phyloP scores from a whole-genome alignment of 2,888 invertebrate genomes.

The Eupithecia exiguata region DNA sequence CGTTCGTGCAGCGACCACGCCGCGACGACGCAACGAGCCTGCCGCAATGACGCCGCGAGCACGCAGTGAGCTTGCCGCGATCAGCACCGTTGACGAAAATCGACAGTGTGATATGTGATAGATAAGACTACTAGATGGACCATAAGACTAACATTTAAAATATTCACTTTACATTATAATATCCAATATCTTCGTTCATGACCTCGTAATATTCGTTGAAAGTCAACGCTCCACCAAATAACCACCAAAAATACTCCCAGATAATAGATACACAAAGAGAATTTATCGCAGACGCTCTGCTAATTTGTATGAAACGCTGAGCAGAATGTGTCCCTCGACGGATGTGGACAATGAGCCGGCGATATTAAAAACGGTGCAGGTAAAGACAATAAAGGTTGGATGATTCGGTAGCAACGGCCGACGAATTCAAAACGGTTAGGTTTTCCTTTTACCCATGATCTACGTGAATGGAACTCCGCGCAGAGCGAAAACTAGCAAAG shows the following conservation, averaged over 20 bases:
- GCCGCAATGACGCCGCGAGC: no score
- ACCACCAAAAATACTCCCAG: conserved; percentile 25
- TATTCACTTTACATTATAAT: no score
- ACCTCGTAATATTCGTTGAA: not conserved
- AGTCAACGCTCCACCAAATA: not conserved
- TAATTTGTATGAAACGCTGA: conserved; percentile 50
- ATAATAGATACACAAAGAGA: conserved; percentile 43
- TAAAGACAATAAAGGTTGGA: conserved; percentile 21
- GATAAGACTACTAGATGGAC: no score
- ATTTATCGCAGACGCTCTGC: conserved; percentile 41
- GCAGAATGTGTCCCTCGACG: conserved; percentile 40
- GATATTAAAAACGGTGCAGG: conserved; percentile 47
- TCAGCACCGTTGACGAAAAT: no score
- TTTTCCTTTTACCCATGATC: not conserved
- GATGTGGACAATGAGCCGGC: conserved; percentile 44
- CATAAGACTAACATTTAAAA: no score
- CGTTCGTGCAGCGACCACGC: no score
- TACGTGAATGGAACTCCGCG: conserved; percentile 1
- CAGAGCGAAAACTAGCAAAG: conserved; percentile 7
- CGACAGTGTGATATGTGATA: no score
- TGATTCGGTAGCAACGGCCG: conserved; percentile 14
- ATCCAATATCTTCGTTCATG: not conserved
- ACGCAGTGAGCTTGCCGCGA: no score
- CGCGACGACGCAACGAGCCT: no score
- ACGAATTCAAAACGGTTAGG: not conserved